phyloP scores from a whole-genome alignment of 2,888 invertebrate genomes.

The Nipponacmea schrenckii region DNA sequence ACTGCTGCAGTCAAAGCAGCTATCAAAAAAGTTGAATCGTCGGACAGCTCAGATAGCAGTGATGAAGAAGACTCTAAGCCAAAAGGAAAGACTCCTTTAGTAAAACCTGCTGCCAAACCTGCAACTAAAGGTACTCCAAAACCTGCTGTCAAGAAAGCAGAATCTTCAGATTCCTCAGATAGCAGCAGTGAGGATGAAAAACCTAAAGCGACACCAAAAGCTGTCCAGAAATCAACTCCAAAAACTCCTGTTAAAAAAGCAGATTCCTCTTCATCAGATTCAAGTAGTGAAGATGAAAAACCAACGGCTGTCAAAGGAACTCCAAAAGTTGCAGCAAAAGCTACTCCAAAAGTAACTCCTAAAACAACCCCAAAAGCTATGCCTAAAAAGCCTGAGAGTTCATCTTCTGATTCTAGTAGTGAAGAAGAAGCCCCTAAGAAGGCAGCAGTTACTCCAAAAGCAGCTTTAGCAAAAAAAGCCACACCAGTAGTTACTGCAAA shows the following conservation, averaged over 20 bases:
- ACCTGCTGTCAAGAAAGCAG: constrained; percentile 31
- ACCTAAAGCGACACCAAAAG: neutral
- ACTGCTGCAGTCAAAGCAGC: neutral
- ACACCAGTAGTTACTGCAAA: neutral
- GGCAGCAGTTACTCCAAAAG: neutral
- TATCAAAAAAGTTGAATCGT: constrained; percentile 27
- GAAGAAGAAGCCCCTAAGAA: neutral
- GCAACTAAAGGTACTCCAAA: constrained; percentile 21
- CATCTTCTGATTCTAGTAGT: neutral
- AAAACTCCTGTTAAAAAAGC: neutral
- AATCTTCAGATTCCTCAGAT: constrained; percentile 4
- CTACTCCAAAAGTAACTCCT: neutral
- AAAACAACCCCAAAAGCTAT: neutral
- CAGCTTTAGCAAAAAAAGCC: neutral
- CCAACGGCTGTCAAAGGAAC: constrained; percentile 5
- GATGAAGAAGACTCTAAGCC: constrained; percentile 20
- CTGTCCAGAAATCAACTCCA: constrained; percentile 3
- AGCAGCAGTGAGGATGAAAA: neutral
- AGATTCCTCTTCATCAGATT: neutral
- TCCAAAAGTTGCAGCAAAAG: neutral
- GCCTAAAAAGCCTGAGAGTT: neutral
- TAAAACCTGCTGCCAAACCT: constrained; percentile 12
- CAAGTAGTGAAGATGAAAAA: neutral
- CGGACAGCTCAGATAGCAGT: constrained; percentile 30
- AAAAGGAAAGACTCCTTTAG: neutral